Evolutionary conservation across 2,888 invertebrate genomes (phyloP), one percentile per base, ranked within the genome.

Genomic region (Xanthia togata): DNA sequence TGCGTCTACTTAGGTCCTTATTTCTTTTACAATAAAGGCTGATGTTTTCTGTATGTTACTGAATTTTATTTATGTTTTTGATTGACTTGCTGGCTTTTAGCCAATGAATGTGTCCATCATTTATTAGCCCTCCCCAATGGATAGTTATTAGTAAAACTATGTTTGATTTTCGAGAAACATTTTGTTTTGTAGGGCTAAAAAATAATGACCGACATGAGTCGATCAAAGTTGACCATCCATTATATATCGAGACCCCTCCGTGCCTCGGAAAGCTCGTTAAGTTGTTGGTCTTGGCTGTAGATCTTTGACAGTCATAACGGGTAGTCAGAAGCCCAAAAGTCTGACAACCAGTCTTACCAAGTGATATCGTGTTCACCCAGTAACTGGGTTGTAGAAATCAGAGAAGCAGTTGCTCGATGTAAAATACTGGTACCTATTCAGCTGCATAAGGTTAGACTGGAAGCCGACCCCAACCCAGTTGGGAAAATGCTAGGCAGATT

Each of bases 51-150:
- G 17, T 23, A 12, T 0, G 9, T 11, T 2, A 31, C 14, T 11
- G 11, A 4, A 14, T 41, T 59, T 26, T 31, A 35, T 53, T 53
- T 35, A 31, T 73, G 35, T 44, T 76, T 82, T 70, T 81, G 78
- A 82, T 85, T 74, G 78, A 77, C 81, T 85, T 77, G 69, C 78
- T 89, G 84, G 85, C 87, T 75, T 50, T 73, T 26, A 76, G 82
- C 90, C 89, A 90, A 82, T 76, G 55, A 44, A 70, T 78, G 73
- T 86, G 86, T 89, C 90, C 85, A 89, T 90, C 84, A 86, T 88
- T 89, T 84, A 82, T 82, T 84, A 84, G 67, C 67, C 70, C 65
- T 77, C 70, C 60, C 60, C 26, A 65, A 57, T 73, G 44, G 73
- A 74, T 70, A 68, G 69, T 81, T 75, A 62, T 64, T 76, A 70